A percentile compares a stretch with the other conserved stretches of the same genome.
These are phyloP conservation scores for Podiceps cristatus DNA, from an alignment of 2,113 vertebrate species.

Conservation along the genomic window DNA sequence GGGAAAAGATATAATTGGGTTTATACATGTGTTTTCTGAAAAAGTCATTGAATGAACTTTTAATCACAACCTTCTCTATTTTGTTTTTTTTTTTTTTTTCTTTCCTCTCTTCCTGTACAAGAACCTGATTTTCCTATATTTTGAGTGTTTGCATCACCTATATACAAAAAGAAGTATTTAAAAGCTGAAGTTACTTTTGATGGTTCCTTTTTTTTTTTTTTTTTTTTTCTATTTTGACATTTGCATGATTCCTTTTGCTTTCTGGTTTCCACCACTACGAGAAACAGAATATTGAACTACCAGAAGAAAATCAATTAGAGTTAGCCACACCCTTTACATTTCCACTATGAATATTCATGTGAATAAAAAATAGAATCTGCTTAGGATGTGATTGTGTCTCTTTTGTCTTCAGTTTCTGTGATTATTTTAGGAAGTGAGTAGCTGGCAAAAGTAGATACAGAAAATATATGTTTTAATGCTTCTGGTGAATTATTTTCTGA, in stretches of 20 bases:
- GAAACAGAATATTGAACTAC: background rate
- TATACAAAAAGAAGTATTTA: background rate
- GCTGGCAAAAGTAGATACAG: background rate
- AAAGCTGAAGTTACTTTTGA: background rate
- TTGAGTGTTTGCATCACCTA: background rate
- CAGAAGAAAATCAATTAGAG: background rate
- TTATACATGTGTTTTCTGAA: background rate
- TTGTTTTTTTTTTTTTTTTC: background rate
- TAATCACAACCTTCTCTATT: background rate
- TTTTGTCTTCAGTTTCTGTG: background rate
- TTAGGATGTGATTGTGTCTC: background rate
- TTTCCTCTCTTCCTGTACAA: background rate
- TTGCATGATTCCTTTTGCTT: background rate
- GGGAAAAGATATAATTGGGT: background rate
- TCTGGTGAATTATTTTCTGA: background rate
- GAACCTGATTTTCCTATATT: accelerated
- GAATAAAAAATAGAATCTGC: background rate
- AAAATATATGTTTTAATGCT: background rate
- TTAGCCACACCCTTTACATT: background rate
- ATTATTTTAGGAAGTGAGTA: background rate
- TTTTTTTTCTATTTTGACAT: background rate
- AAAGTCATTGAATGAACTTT: accelerated
- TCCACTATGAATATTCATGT: background rate
- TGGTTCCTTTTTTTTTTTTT: background rate
- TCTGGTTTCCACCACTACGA: background rate